Conservation (phyloP, 2,797 vertebrate species). For the Sciurus carolinensis region DNA sequence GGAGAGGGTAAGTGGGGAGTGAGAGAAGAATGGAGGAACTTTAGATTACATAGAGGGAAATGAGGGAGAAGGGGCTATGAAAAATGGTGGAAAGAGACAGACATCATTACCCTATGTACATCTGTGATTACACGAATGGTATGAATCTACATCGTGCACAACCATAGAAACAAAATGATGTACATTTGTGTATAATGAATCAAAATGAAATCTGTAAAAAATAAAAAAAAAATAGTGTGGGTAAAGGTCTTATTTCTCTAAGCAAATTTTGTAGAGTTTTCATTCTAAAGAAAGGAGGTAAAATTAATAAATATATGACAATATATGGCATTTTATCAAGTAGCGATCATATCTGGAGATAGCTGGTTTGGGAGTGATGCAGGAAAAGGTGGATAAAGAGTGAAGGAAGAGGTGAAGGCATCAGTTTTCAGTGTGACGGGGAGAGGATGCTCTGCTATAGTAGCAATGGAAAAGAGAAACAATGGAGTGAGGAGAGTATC, state of each 20-base stretch:
- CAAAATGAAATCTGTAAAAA: too few relatives aligned
- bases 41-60: too few relatives aligned
- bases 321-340: not conserved
- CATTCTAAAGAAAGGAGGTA: not conserved
- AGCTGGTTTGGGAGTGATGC: not conserved
- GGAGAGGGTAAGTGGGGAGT: too few relatives aligned
- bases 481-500: not conserved
- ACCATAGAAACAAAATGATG: too few relatives aligned
- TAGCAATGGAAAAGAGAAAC: not conserved
- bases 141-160: too few relatives aligned
- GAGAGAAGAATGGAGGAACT: too few relatives aligned
- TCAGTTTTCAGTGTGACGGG: not conserved
- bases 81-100: too few relatives aligned
- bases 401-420: not conserved
- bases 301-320: not conserved
- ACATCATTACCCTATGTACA: too few relatives aligned
- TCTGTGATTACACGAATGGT: too few relatives aligned
- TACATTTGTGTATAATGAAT: too few relatives aligned
- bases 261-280: not conserved
- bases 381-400: not conserved
- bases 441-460: not conserved
- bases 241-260: not conserved
- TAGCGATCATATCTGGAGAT: not conserved
- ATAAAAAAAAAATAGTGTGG: not conserved
- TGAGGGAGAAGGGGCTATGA: too few relatives aligned